Conservation (phyloP, 2,888 invertebrate genomes). For the Balanococcus diminutus region DNA sequence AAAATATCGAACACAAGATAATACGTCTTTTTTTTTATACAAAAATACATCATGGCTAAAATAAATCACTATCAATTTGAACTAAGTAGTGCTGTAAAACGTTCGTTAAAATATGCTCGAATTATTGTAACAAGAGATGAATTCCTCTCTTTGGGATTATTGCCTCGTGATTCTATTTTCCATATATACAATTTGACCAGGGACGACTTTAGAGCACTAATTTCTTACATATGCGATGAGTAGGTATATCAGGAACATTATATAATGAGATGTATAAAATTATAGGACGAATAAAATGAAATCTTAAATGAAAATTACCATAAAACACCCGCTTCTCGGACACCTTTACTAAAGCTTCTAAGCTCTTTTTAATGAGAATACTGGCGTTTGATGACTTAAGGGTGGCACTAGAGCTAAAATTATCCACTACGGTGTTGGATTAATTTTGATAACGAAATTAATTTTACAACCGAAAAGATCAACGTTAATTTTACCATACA, state of each 20-base stretch:
- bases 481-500: no score
- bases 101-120: neutral
- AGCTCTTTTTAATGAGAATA: neutral
- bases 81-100: conserved; percentile 11
- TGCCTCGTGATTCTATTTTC: neutral
- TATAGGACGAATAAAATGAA: conserved; percentile 7
- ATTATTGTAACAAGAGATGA: neutral
- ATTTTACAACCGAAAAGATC: no score
- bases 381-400: neutral
- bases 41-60: conserved; percentile 2
- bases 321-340: neutral
- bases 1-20: conserved; percentile 27
- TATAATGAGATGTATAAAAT: neutral
- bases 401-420: neutral
- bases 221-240: conserved; percentile 15
- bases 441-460: neutral
- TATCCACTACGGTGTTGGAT: neutral
- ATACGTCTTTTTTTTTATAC: conserved; percentile 17
- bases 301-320: neutral
- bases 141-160: neutral
- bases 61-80: conserved; percentile 40
- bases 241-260: conserved; percentile 24
- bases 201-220: neutral
- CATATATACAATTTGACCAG: neutral
- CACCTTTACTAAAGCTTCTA: neutral